phyloP scores from a whole-genome alignment of 2,888 invertebrate species.

The Andrena flavipes region DNA sequence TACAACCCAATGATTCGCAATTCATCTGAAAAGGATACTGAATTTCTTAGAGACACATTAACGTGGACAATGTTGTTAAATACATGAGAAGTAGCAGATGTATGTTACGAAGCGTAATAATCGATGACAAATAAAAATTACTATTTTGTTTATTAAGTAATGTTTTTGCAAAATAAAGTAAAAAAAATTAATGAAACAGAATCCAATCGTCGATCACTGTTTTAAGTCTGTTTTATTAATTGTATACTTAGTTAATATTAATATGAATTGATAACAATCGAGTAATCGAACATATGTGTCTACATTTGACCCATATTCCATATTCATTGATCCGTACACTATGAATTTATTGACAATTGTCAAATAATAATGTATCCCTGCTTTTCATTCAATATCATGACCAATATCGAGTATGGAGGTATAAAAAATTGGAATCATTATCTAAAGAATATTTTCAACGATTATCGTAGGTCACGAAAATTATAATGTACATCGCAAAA shows the following conservation, averaged over 20 bases:
- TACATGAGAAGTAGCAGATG: neutral
- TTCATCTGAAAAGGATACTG: neutral
- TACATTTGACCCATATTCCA: slow-evolving; percentile 23
- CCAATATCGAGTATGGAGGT: neutral
- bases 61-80: neutral
- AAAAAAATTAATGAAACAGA: slow-evolving; percentile 43
- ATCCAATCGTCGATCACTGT: slow-evolving; percentile 23
- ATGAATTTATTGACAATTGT: neutral
- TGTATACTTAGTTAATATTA: slow-evolving; percentile 36
- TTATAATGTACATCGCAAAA: slow-evolving; percentile 17
- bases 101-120: slow-evolving; percentile 2
- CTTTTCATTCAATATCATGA: neutral
- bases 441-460: too few species aligned
- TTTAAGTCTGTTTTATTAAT: slow-evolving; percentile 40
- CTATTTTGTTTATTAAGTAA: slow-evolving; percentile 2
- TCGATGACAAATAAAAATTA: slow-evolving; percentile 5
- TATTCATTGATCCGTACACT: neutral
- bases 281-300: slow-evolving; percentile 52
- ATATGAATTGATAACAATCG: slow-evolving; percentile 40
- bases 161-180: slow-evolving; percentile 6
- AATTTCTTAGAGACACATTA: neutral
- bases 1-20: neutral
- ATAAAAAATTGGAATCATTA: neutral
- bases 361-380: neutral
- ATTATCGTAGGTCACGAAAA: slow-evolving; percentile 5